Percentiles rank a stretch among this genome's conserved stretches.
These are phyloP conservation scores for Poicephalus gulielmi DNA, from an alignment of 2,113 vertebrate species.

Conservation along the genomic window DNA sequence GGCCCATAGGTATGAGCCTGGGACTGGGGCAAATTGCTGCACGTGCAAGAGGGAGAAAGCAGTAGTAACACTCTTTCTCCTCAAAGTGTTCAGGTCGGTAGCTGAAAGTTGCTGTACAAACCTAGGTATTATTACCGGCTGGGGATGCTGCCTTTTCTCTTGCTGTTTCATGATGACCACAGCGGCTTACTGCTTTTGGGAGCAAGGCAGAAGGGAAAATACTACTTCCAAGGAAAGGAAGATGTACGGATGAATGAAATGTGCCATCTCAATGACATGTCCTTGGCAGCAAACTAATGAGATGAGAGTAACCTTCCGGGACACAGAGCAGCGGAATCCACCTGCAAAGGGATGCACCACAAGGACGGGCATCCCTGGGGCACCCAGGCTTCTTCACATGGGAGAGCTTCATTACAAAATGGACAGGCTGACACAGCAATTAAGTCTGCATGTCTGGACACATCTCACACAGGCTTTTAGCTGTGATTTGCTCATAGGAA, in stretches of 20 bases:
- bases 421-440: not conserved
- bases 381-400: rapidly evolving
- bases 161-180: not conserved
- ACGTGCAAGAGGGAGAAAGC: not conserved
- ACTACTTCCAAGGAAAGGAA: not conserved
- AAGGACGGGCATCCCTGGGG: not conserved
- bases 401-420: not conserved
- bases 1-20: not conserved
- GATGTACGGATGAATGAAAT: not conserved
- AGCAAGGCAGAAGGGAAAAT: not conserved
- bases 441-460: not conserved
- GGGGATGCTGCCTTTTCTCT: not conserved
- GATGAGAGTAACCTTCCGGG: not conserved
- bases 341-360: not conserved
- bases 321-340: not conserved
- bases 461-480: not conserved
- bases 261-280: not conserved
- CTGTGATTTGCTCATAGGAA: not conserved
- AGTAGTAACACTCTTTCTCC: not conserved
- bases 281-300: not conserved
- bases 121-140: not conserved
- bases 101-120: not conserved
- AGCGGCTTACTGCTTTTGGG: not conserved
- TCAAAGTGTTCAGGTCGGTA: not conserved
- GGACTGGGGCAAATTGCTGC: not conserved